phyloP scores from a whole-genome alignment of 2,797 vertebrate genomes.

The Hafferia zeledoni region DNA sequence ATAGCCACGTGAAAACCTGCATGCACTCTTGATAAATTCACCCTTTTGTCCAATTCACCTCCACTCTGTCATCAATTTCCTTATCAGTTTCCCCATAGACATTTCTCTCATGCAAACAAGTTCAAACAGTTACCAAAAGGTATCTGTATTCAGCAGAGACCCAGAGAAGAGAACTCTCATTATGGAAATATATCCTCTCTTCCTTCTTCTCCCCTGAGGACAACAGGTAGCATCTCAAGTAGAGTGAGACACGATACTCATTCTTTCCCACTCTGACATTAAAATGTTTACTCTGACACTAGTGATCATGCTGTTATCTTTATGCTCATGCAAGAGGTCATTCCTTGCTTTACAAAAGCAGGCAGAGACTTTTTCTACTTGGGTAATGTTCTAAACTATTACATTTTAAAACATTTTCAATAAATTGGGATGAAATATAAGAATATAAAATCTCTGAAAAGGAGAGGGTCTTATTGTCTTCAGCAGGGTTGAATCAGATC shows the following conservation, averaged over 20 bases:
- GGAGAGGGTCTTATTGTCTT: background rate
- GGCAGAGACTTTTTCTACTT: background rate
- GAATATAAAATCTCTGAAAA: background rate
- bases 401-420: background rate
- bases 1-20: background rate
- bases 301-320: background rate
- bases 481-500: background rate
- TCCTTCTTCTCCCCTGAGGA: background rate
- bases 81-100: background rate
- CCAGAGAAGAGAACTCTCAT: background rate
- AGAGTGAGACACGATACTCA: background rate
- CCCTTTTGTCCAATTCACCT: background rate
- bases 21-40: background rate
- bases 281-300: background rate
- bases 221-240: background rate
- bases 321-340: background rate
- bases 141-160: background rate
- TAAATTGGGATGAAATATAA: background rate
- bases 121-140: background rate
- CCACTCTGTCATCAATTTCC: background rate
- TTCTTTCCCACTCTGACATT: background rate
- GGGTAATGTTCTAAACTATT: background rate
- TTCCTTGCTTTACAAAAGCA: background rate
- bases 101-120: background rate
- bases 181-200: background rate